Evolutionary conservation across 2,797 vertebrate genomes (phyloP).

Genomic region (Micropoecilia bifurca): DNA sequence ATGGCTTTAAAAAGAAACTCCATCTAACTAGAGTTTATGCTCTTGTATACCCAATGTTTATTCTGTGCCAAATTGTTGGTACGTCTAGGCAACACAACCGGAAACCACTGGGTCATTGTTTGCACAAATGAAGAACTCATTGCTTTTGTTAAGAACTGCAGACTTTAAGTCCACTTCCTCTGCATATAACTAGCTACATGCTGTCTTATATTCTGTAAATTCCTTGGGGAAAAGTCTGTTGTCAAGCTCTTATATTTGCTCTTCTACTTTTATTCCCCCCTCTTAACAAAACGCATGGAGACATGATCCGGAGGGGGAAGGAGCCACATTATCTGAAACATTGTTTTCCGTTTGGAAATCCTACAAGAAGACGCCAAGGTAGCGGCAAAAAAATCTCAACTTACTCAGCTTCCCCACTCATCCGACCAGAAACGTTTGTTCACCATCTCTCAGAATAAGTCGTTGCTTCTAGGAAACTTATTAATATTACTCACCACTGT

Average conservation of each 20-base stretch:
- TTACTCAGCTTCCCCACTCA: not conserved
- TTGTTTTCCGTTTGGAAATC: slow-evolving; percentile 18
- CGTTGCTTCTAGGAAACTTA: slow-evolving; percentile 41
- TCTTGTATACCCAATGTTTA: not conserved
- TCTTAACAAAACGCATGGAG: slow-evolving; percentile 10
- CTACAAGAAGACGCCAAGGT: not conserved
- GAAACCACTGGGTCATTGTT: slow-evolving; percentile 7
- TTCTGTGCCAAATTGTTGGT: not conserved
- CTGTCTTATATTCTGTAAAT: not conserved
- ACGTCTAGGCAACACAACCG: not conserved
- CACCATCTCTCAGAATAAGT: slow-evolving; percentile 29
- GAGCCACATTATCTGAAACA: slow-evolving; percentile 21
- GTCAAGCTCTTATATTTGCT: not conserved
- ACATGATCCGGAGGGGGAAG: not conserved
- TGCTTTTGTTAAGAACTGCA: not conserved
- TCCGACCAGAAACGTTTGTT: not conserved
- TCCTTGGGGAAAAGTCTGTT: not conserved
- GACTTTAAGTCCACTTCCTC: slow-evolving; percentile 12
- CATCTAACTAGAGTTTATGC: not conserved
- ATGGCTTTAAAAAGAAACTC: not conserved
- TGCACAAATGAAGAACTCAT: slow-evolving; percentile 4
- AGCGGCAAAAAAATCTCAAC: slow-evolving; percentile 12
- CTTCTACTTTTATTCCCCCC: not conserved
- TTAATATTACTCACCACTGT: slow-evolving; percentile 66
- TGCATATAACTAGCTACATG: not conserved